A percentile compares a stretch with the other conserved stretches of the same genome.
These are phyloP conservation scores for Lagopus muta DNA, from an alignment of 2,113 vertebrate genomes.

Conservation along the genomic window DNA sequence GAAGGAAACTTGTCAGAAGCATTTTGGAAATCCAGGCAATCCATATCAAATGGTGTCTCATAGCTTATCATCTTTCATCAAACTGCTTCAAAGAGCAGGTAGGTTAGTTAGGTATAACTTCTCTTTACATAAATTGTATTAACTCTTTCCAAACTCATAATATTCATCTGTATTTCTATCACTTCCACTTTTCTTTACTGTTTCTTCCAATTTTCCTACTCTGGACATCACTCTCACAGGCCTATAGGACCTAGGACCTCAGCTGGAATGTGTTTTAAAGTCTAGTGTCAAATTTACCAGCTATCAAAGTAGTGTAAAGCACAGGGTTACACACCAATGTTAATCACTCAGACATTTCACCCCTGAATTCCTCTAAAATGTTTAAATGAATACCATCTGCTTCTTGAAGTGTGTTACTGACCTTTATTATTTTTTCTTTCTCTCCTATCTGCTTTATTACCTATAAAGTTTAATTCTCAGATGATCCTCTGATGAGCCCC, in stretches of 20 bases:
- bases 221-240: not conserved
- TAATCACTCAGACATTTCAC: not conserved
- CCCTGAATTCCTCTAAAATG: not conserved
- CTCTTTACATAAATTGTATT: not conserved
- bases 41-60: not conserved
- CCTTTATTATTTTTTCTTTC: not conserved
- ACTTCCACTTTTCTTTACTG: not conserved
- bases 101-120: not conserved
- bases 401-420: not conserved
- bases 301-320: not conserved
- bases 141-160: not conserved
- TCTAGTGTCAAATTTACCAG: not conserved
- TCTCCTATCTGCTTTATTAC: too few species aligned
- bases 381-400: not conserved
- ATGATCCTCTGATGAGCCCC: too few species aligned
- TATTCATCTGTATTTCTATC: not conserved
- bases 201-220: not conserved
- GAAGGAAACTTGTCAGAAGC: conserved; percentile 15
- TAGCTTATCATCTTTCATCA: not conserved
- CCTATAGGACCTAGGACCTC: rapidly evolving
- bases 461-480: too few species aligned
- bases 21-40: not conserved
- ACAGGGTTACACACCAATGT: not conserved
- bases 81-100: not conserved
- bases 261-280: not conserved